Evolutionary conservation across 2,888 invertebrate species (phyloP).

Genomic region (Lasius platythorax): DNA sequence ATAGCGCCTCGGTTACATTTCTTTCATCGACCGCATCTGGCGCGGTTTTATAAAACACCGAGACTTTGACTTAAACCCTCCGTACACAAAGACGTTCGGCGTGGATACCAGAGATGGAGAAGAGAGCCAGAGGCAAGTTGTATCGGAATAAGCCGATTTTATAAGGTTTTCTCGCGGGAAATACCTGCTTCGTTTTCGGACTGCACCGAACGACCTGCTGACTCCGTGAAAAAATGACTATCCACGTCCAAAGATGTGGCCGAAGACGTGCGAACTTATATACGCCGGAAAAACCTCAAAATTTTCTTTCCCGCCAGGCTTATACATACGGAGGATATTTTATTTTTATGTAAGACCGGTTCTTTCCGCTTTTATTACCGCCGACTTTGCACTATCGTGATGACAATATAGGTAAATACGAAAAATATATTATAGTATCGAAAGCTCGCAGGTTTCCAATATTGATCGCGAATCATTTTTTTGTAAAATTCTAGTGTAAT

Average conservation of each 20-base stretch:
- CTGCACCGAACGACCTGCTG: constrained; percentile 78
- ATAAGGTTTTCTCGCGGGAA: constrained; percentile 77
- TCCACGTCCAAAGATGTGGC: constrained; percentile 67
- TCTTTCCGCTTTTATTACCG: constrained; percentile 36
- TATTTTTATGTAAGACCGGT: constrained; percentile 54
- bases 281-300: constrained; percentile 64
- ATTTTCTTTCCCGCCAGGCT: constrained; percentile 47
- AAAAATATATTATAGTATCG: not conserved
- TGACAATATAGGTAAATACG: constrained; percentile 15
- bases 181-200: constrained; percentile 72
- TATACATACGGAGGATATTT: constrained; percentile 25
- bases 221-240: constrained; percentile 77
- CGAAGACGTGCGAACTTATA: constrained; percentile 57
- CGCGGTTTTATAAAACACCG: constrained; percentile 72
- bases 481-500: not conserved
- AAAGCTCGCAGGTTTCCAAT: not conserved
- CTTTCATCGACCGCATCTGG: constrained; percentile 57
- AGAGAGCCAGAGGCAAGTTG: constrained; percentile 49
- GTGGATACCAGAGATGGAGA: not conserved
- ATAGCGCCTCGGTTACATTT: not conserved
- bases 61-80: constrained; percentile 60
- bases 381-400: not conserved
- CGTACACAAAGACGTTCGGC: constrained; percentile 12
- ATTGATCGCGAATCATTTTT: not conserved
- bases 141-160: constrained; percentile 82